Evolutionary conservation across 2,113 vertebrate genomes (phyloP).

Genomic region (Mustela lutreola): DNA sequence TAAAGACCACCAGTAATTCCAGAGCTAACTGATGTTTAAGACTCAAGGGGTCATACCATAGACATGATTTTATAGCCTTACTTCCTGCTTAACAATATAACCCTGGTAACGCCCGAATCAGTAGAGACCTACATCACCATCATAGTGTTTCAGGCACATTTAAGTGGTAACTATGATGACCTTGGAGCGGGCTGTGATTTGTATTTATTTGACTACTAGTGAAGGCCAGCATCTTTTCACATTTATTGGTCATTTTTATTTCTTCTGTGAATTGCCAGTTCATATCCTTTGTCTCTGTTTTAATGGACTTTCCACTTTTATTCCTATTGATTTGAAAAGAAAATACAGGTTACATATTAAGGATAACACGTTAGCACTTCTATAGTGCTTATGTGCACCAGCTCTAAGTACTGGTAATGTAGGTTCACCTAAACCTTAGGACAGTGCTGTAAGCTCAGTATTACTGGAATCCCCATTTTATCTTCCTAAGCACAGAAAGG

Average conservation of each 20-base stretch:
- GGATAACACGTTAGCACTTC: neutral
- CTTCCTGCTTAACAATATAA: neutral
- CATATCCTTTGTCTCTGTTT: constrained; percentile 25
- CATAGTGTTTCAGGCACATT: neutral
- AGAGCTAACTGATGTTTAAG: constrained; percentile 27
- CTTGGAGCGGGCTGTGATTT: neutral
- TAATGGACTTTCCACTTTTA: neutral
- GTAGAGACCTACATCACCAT: neutral
- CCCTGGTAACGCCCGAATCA: too few relatives aligned
- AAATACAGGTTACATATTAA: neutral
- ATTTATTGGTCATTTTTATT: constrained; percentile 15
- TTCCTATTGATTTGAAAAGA: neutral
- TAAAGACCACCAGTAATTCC: neutral
- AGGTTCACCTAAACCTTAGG: neutral
- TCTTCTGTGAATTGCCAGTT: constrained; percentile 10
- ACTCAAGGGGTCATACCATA: neutral
- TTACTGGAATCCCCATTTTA: neutral
- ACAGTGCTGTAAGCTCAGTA: neutral
- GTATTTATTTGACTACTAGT: constrained; percentile 21
- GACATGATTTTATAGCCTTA: neutral
- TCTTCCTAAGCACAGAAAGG: neutral
- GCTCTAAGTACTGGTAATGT: neutral
- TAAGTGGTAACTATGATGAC: neutral
- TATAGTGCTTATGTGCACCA: neutral
- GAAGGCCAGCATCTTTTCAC: neutral